Percentiles rank a stretch among this genome's conserved stretches.
Conservation (phyloP, 2,888 invertebrate species). For the Pegoplata infirma region DNA sequence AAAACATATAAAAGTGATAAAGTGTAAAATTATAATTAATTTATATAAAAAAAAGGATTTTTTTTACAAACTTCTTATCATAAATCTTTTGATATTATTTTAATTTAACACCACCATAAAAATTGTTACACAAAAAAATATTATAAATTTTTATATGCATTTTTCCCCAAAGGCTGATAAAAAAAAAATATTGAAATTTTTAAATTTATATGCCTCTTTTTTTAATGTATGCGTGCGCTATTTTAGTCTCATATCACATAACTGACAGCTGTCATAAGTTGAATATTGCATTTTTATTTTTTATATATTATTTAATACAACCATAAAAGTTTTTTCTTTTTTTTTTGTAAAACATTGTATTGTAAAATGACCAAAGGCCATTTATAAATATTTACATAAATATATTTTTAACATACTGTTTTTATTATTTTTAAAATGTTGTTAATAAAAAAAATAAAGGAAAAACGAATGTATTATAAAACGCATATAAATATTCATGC, state of each 20-base stretch:
- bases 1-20: too few species aligned
- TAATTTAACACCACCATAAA: too few species aligned
- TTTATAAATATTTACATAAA: slow-evolving; percentile 19
- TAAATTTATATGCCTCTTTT: slow-evolving; percentile 45
- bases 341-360: slow-evolving; percentile 26
- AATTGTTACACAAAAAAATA: not conserved
- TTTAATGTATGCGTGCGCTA: slow-evolving; percentile 58
- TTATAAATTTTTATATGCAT: slow-evolving; percentile 1
- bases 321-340: slow-evolving; percentile 40
- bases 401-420: not conserved
- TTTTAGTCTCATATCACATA: slow-evolving; percentile 60
- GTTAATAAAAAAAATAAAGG: not conserved
- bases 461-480: not conserved
- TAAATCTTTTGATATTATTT: slow-evolving; percentile 10
- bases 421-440: slow-evolving; percentile 8
- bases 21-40: too few species aligned
- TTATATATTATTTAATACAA: slow-evolving; percentile 45
- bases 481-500: not conserved
- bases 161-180: slow-evolving; percentile 53
- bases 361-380: slow-evolving; percentile 47
- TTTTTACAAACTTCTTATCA: too few species aligned
- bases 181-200: slow-evolving; percentile 35
- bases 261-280: slow-evolving; percentile 62
- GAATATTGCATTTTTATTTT: slow-evolving; percentile 58
- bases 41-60: too few species aligned